These are phyloP conservation scores for Cuculus canorus DNA, from an alignment of 2,797 vertebrate genomes.

Conservation along the genomic window DNA sequence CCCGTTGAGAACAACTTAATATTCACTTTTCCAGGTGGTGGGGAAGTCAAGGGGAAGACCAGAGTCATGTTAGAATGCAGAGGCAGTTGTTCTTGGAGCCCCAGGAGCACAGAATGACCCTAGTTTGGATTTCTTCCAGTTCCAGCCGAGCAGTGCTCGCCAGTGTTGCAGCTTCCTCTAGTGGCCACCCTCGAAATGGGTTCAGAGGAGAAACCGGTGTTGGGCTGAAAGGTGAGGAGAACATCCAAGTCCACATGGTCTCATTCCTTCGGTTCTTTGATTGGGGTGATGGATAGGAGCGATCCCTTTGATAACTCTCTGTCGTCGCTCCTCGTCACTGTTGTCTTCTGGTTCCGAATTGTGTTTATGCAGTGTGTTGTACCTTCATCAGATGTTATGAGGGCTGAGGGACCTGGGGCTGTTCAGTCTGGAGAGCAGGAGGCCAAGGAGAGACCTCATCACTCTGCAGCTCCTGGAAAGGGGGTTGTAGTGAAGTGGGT, in stretches of 20 bases:
- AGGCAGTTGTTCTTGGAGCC: not conserved
- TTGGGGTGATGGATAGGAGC: not conserved
- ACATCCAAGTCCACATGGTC: accelerated
- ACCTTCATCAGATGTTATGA: too few relatives aligned
- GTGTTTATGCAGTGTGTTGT: not conserved
- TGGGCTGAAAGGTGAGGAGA: not conserved
- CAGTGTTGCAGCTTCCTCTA: slow-evolving; percentile 54
- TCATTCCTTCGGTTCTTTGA: not conserved
- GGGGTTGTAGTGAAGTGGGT: too few relatives aligned
- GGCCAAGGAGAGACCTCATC: too few relatives aligned
- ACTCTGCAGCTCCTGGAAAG: too few relatives aligned
- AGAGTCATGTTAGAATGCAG: accelerated
- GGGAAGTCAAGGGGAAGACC: not conserved
- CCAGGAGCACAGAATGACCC: not conserved
- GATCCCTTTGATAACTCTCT: not conserved
- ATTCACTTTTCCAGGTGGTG: accelerated
- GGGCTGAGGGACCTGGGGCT: too few relatives aligned
- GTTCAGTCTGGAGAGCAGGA: too few relatives aligned
- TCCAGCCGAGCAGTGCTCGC: not conserved
- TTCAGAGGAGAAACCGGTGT: not conserved
- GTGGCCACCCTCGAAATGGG: not conserved
- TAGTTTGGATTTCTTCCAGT: accelerated
- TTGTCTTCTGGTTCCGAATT: not conserved
- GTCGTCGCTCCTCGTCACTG: not conserved
- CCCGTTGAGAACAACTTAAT: accelerated